Base-by-base conservation (phyloP, 2,113 vertebrate genomes). In the Trachemys scripta region DNA sequence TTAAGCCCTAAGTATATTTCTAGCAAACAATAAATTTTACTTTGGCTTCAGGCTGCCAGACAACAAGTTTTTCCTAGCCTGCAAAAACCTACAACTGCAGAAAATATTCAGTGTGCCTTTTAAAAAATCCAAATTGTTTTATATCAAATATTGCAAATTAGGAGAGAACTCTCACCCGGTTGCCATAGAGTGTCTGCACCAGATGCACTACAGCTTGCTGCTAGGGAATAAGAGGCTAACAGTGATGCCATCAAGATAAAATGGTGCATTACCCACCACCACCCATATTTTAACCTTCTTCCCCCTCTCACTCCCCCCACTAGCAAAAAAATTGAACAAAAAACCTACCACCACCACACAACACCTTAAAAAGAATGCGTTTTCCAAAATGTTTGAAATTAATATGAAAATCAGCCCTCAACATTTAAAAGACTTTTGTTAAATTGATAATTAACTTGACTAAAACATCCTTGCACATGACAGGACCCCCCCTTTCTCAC, bases 161-260 rank as follows among this genome's bases (percentile, higher is more conserved):
- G 35, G n/a, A 72, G n/a, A 72, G n/a, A 38, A 19, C 13, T 35
- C 27, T 31, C 27, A 31, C 29, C 59, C 29, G 5, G 29, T 62
- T 1, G 5, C 29, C 65, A 69, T n/a, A 3, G 31, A n/a, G 35
- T 38, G 8, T 38, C 14, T 38, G 38, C 65, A 69, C 35, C 35
- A 69, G 17, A 69, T 38, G 35, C 8, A 10, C 4, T 38, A 20
- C 65, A 38, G 87, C 85, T 87, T 93, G 82, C 85, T 79, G 51
- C 89, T 85, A 82, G 82, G 35, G 94, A 95, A 92, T 88, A 96
- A 92, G 93, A 59, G 62, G 82, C 49, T 84, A 93, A 79, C 42
- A 90, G 65, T 19, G 16, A 31, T 69, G 62, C 31, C 62, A 69
- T n/a, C 31, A 35, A 62, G 29, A 31, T 16, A 62, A 35, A 13